Evolutionary conservation across 1,140 invertebrate genomes (phyloP), one percentile per base, ranked within the genome.

Genomic region (Maconellicoccus hirsutus): DNA sequence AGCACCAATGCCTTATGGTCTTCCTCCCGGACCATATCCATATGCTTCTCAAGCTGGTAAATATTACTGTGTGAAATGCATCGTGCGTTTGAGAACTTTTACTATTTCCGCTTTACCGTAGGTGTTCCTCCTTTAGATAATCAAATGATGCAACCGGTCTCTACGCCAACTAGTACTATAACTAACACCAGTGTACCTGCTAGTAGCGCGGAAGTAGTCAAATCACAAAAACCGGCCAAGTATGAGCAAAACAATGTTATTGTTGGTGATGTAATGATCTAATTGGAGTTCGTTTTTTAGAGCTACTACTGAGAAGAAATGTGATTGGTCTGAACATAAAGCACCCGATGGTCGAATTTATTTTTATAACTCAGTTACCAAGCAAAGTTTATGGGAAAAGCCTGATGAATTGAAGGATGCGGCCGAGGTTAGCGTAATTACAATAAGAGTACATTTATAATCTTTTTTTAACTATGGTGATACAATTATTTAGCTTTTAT

Each of bases 341-440:
- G 90, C 95, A 21, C 95, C 94, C 1, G 96, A 98, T 84, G 96
- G 95, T 16, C 81, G 94, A 39, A 93, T 86, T 0, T 99, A 98
- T 81, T 99, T 94, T 80, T 98, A 98, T 77, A 98, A 99, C 79
- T 86, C 85, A 71, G 81, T 87, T 22, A 96, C 94, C 0, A 97
- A 98, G 78, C 92, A 98, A 77, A 97, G 94, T 66, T 86, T 90
- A 0, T 99, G 97, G 97, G 95, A 98, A 77, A 99, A 98, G 79
- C 97, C 97, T 1, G 94, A 98, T 79, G 92, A 95, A 75, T 81
- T 98, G 19, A 98, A 98, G 83, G 88, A 90, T 26, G 84, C 90
- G 8, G 87, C 88, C 71, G 95, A 98, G 81, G 89, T 91, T 80
- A 78, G 71, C 71, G 0, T 19, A 23, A n/a, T 29, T 23, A 6